Conservation (phyloP, 2,888 invertebrate genomes). For the Lumbricus terrestris region DNA sequence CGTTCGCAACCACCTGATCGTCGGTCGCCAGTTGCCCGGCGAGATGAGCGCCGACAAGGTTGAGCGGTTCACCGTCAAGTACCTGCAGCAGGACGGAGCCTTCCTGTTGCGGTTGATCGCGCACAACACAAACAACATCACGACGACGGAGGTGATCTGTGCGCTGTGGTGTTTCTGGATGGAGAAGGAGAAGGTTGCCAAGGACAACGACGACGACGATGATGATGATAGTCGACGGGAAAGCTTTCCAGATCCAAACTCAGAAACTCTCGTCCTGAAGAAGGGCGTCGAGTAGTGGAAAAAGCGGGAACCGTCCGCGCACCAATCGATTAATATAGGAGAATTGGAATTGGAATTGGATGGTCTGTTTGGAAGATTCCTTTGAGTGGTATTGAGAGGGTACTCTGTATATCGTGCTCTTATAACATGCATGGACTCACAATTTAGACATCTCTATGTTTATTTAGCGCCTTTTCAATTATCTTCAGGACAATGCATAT, state of each 20-base stretch:
- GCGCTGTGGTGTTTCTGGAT: conserved; percentile 34
- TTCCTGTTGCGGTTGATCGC: conserved; percentile 39
- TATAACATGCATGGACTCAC: neutral
- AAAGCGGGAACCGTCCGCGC: neutral
- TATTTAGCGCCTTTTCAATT: neutral
- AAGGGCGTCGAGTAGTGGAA: neutral
- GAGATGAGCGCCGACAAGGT: neutral
- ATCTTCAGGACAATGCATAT: too few species aligned
- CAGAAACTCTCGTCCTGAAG: neutral
- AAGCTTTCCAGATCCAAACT: neutral
- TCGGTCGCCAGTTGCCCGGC: conserved; percentile 21
- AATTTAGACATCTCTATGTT: neutral
- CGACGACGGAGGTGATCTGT: conserved; percentile 37
- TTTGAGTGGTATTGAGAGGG: neutral
- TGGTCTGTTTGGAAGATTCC: neutral
- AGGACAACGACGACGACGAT: neutral
- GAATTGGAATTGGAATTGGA: neutral
- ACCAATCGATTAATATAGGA: neutral
- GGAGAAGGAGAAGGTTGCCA: neutral
- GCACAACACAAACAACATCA: conserved; percentile 40
- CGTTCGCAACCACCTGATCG: conserved; percentile 46
- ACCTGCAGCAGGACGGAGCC: conserved; percentile 38
- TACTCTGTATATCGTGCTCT: neutral
- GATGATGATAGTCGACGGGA: neutral
- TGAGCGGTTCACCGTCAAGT: conserved; percentile 32